Evolutionary conservation across 2,113 vertebrate species (phyloP).

Genomic region (Bubo blakistoni): DNA sequence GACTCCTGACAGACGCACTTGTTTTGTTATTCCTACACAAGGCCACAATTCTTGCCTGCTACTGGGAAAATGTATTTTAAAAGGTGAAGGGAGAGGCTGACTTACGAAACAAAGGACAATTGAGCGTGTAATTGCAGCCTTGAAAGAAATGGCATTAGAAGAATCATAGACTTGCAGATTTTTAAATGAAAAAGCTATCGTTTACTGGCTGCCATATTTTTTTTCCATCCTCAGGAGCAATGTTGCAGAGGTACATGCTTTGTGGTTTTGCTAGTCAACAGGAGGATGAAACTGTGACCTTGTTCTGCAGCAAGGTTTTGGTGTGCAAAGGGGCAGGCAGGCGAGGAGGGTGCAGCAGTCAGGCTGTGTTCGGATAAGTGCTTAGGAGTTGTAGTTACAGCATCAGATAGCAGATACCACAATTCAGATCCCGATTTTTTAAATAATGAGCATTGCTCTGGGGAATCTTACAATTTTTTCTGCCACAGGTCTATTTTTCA

Average conservation of each 20-base stretch:
- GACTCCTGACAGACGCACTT: accelerated
- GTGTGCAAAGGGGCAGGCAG: neutral
- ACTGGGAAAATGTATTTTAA: neutral
- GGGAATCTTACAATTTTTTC: neutral
- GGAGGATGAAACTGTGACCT: accelerated
- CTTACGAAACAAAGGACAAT: neutral
- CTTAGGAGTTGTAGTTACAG: neutral
- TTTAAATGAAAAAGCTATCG: neutral
- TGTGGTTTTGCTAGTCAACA: neutral
- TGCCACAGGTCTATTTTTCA: neutral
- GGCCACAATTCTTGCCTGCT: neutral
- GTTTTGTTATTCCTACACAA: neutral
- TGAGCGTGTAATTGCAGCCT: neutral
- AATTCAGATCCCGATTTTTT: neutral
- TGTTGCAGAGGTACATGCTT: neutral
- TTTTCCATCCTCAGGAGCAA: neutral
- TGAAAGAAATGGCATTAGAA: neutral
- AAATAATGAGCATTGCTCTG: neutral
- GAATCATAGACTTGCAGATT: neutral
- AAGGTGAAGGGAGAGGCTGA: neutral
- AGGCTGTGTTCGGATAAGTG: accelerated
- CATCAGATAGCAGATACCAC: neutral
- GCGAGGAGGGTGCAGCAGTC: neutral
- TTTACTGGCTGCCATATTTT: neutral
- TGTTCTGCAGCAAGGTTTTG: neutral